Conservation (phyloP, 2,797 vertebrate genomes). For the Pyrocephalus nanus region DNA sequence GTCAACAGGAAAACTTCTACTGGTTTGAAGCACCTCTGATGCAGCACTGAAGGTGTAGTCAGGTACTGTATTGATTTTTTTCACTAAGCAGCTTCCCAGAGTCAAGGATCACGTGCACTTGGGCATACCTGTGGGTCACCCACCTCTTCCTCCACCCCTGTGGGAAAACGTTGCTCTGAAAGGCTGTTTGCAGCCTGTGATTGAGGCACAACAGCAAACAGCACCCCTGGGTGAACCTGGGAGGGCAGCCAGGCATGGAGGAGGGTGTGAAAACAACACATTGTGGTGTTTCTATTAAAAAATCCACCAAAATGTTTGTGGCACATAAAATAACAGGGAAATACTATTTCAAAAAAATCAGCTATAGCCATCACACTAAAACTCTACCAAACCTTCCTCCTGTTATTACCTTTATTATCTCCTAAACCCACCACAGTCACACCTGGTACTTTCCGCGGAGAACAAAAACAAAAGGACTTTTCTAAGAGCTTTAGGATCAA, state of each 20-base stretch:
- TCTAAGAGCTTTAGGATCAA: constrained; percentile 26
- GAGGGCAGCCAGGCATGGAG: background rate
- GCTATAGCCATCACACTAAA: background rate
- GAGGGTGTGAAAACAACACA: background rate
- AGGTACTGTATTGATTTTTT: background rate
- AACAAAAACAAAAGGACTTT: background rate
- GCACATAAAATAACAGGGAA: background rate
- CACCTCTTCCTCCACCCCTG: background rate
- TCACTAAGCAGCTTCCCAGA: background rate
- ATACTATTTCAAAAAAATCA: background rate
- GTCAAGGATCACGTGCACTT: background rate
- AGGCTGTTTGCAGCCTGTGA: background rate
- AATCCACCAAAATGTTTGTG: rapidly evolving
- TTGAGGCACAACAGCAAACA: background rate
- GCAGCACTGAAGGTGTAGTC: background rate
- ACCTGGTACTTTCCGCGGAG: background rate
- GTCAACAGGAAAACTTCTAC: background rate
- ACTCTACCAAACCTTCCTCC: background rate
- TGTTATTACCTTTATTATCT: background rate
- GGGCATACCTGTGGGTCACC: background rate
- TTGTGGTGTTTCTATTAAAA: background rate
- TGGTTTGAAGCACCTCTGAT: background rate
- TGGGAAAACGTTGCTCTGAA: background rate
- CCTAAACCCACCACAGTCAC: background rate
- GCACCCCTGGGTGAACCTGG: background rate